A percentile compares a stretch with the other conserved stretches of the same genome.
Conservation (phyloP, 2,797 vertebrate species). For the Gallinago solitaria region DNA sequence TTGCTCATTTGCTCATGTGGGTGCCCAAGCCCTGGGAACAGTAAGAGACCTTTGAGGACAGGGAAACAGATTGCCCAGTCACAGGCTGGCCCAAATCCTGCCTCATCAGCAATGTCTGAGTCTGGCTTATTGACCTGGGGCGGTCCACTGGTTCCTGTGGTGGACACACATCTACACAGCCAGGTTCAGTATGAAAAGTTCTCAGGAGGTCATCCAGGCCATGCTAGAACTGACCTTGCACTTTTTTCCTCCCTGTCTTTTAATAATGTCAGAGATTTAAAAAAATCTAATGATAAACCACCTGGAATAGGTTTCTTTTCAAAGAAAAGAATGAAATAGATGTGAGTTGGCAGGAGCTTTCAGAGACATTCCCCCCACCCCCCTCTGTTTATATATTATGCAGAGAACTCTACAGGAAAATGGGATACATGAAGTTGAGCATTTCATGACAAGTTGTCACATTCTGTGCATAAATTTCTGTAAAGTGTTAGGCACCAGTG, state of each 20-base stretch:
- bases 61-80: background rate
- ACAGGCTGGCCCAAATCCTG: background rate
- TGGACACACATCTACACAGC: accelerated
- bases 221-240: background rate
- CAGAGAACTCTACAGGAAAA: slow-evolving; percentile 47
- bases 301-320: slow-evolving; percentile 53
- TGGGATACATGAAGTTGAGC: slow-evolving; percentile 53
- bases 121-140: background rate
- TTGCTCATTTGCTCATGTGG: background rate
- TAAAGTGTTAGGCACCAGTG: slow-evolving; percentile 39
- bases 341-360: slow-evolving; percentile 62
- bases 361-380: slow-evolving; percentile 42
- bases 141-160: background rate
- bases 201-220: background rate
- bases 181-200: background rate
- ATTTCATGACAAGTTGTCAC: slow-evolving; percentile 63
- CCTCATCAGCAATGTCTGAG: background rate
- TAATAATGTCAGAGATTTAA: background rate
- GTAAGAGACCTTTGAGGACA: background rate
- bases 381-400: slow-evolving; percentile 60
- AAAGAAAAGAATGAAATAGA: slow-evolving; percentile 56
- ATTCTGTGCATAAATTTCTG: slow-evolving; percentile 64
- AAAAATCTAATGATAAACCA: slow-evolving; percentile 40
- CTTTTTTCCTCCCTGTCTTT: background rate
- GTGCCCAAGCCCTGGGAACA: background rate